A percentile compares a stretch with the other conserved stretches of the same genome.
phyloP scores from a whole-genome alignment of 1,140 invertebrate species.

The Spodoptera litura region DNA sequence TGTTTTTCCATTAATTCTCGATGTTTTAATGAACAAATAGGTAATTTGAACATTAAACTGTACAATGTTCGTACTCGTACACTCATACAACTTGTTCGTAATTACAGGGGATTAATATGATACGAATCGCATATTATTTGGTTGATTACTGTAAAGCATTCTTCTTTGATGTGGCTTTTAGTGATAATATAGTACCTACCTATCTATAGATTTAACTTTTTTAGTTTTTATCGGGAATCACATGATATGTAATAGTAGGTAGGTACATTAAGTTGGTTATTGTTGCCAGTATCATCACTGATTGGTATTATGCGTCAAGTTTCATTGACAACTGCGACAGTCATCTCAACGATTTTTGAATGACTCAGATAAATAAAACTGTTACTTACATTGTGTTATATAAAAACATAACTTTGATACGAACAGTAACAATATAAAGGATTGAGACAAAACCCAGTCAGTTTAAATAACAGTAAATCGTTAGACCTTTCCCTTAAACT shows the following conservation, averaged over 20 bases:
- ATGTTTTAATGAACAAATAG: conserved; percentile 37
- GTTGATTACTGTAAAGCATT: conserved; percentile 3
- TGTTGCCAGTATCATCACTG: no score
- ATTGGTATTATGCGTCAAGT: no score
- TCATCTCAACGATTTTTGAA: not conserved
- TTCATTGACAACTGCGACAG: no score
- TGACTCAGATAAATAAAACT: not conserved
- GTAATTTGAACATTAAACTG: conserved; percentile 32
- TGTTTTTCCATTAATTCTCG: conserved; percentile 25
- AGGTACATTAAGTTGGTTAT: no score
- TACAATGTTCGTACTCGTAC: conserved; percentile 11
- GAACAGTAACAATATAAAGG: not conserved
- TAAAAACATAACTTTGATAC: no score
- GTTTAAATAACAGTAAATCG: conserved; percentile 38
- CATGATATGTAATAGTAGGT: no score
- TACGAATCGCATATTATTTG: conserved; percentile 28
- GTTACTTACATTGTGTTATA: not conserved
- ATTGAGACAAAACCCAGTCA: conserved; percentile 11
- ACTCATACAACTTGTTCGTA: conserved; percentile 7
- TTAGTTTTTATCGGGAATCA: not conserved
- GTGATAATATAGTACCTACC: not conserved
- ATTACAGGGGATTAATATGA: conserved; percentile 21
- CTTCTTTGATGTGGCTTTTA: conserved; percentile 8
- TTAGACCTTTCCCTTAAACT: conserved; percentile 20
- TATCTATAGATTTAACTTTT: not conserved